Percentiles rank a stretch among this genome's conserved stretches.
Conservation (phyloP, 1,140 invertebrate species). For the Vollenhovia emeryi region DNA sequence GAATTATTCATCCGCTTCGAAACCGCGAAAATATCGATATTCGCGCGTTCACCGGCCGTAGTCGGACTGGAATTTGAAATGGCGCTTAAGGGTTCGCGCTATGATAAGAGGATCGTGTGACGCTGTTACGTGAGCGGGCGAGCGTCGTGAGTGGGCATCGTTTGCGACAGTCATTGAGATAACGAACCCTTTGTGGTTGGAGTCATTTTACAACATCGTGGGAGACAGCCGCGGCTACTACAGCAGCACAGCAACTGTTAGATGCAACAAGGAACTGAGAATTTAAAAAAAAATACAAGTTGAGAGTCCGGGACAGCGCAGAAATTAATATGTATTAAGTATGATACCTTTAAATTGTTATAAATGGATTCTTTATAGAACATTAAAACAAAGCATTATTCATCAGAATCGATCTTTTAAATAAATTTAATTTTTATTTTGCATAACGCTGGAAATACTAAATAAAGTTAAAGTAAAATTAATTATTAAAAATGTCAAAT, state of each 20-base stretch:
- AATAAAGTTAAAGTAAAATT: not conserved
- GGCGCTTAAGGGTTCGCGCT: not conserved
- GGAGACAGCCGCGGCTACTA: not conserved
- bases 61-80: constrained; percentile 21
- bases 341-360: not conserved
- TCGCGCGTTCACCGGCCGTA: not conserved
- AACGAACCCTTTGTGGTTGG: constrained; percentile 46
- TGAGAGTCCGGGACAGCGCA: not conserved
- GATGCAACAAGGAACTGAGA: not conserved
- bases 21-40: constrained; percentile 1
- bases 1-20: not conserved
- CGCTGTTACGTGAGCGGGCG: constrained; percentile 11
- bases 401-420: not conserved
- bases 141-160: constrained; percentile 15
- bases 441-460: not conserved
- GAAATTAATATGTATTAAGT: not conserved
- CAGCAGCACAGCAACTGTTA: not conserved
- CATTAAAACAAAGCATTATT: not conserved
- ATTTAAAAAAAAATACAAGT: constrained; percentile 3
- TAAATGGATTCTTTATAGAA: not conserved
- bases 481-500: not conserved
- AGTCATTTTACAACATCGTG: constrained; percentile 49
- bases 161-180: constrained; percentile 51
- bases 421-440: not conserved
- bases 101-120: constrained; percentile 18